phyloP scores from a whole-genome alignment of 2,797 vertebrate species.

The Odontamblyopus rebecca region DNA sequence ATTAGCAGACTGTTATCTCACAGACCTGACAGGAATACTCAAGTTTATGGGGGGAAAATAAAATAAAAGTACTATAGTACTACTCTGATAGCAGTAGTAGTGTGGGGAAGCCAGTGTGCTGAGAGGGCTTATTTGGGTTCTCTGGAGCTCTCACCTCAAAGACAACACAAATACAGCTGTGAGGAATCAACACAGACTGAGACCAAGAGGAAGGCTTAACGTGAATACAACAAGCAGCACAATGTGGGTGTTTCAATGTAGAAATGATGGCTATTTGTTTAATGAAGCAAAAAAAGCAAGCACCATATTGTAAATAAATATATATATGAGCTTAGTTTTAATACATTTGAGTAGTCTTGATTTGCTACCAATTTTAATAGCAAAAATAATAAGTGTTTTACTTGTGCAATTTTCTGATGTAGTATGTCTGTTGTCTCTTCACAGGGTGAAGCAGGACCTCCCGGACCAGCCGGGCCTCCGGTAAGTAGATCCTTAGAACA shows the following conservation, averaged over 20 bases:
- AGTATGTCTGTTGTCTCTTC: constrained; percentile 26
- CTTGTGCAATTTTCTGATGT: constrained; percentile 1
- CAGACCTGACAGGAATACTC: constrained; percentile 21
- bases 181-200: constrained; percentile 22
- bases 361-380: background rate
- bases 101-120: background rate
- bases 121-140: constrained; percentile 37
- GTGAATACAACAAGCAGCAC: background rate
- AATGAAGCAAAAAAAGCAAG: background rate
- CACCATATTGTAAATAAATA: background rate
- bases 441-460: constrained; percentile 88
- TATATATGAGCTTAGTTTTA: background rate
- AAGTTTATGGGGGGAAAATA: background rate
- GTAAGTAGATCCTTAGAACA: constrained; percentile 79
- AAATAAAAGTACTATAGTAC: background rate
- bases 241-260: background rate
- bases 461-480: constrained; percentile 87
- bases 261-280: background rate
- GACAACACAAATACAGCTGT: constrained; percentile 66
- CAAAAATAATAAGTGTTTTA: background rate
- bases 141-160: constrained; percentile 34
- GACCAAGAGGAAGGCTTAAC: background rate
- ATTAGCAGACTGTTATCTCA: constrained; percentile 39
- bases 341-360: background rate
- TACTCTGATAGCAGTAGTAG: background rate